These are phyloP conservation scores for Gymnoscopelus braueri DNA, from an alignment of 2,797 vertebrate species.

Conservation along the genomic window DNA sequence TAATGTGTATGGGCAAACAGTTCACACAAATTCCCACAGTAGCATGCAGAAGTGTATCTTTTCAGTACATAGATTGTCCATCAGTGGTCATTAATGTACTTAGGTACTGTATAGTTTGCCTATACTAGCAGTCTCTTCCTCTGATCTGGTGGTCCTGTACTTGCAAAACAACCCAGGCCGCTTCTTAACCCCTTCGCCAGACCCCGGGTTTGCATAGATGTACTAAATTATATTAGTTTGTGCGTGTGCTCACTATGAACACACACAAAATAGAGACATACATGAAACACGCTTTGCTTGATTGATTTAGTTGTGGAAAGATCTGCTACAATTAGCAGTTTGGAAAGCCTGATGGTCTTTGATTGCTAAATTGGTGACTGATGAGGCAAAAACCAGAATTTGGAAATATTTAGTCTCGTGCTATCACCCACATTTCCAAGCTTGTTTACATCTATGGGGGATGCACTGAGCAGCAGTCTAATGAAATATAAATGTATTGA, in stretches of 20 bases:
- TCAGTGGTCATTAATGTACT: too few species aligned
- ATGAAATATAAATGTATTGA: constrained; percentile 66
- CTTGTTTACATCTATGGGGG: constrained; percentile 55
- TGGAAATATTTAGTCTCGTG: constrained; percentile 46
- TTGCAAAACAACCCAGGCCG: too few species aligned
- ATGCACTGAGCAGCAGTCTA: constrained; percentile 20
- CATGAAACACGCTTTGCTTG: too few species aligned
- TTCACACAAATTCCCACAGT: too few species aligned
- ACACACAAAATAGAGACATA: neutral
- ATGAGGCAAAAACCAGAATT: constrained; percentile 20
- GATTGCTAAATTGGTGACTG: constrained; percentile 38
- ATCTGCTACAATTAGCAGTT: neutral
- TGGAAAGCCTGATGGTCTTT: constrained; percentile 16
- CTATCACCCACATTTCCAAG: constrained; percentile 40
- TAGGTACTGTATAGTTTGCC: too few species aligned
- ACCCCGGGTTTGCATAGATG: too few species aligned
- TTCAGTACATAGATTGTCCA: too few species aligned
- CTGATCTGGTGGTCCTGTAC: too few species aligned
- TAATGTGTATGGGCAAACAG: too few species aligned
- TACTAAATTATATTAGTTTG: neutral
- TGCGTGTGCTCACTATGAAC: neutral
- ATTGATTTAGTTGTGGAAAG: constrained; percentile 5
- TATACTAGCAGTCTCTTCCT: too few species aligned
- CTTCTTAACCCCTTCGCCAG: too few species aligned
- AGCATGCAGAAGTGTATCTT: too few species aligned